A percentile compares a stretch with the other conserved stretches of the same genome.
These are phyloP conservation scores for Stegodyphus dumicola DNA, from an alignment of 1,140 invertebrate species.

Conservation along the genomic window DNA sequence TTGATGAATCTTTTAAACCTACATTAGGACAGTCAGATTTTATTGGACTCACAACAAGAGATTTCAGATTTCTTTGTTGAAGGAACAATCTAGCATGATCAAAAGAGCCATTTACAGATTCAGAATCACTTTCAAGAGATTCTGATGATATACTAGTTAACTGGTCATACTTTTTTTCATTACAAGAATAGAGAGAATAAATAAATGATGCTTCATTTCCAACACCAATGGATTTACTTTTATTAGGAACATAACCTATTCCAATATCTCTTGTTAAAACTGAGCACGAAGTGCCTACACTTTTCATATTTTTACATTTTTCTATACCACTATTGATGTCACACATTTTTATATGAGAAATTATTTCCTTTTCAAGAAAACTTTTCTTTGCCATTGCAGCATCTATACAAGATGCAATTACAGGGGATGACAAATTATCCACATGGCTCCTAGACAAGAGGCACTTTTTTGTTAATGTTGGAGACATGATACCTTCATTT, in stretches of 20 bases:
- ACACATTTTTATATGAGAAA: constrained; percentile 11
- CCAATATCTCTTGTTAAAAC: constrained; percentile 77
- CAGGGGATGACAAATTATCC: constrained; percentile 28
- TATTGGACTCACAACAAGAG: background rate
- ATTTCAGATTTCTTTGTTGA: background rate
- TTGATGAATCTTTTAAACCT: background rate
- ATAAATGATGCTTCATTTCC: constrained; percentile 38
- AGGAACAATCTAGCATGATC: background rate
- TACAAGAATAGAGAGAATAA: constrained; percentile 20
- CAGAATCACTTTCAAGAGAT: constrained; percentile 50
- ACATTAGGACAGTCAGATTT: background rate
- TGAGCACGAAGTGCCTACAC: constrained; percentile 77
- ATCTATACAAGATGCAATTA: constrained; percentile 40
- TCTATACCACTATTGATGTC: background rate
- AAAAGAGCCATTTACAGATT: background rate
- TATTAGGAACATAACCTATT: constrained; percentile 71
- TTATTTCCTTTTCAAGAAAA: constrained; percentile 30
- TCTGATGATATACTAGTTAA: constrained; percentile 47
- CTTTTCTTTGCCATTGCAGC: constrained; percentile 18
- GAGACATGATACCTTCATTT: constrained; percentile 58
- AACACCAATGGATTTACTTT: constrained; percentile 66
- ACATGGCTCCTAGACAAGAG: background rate
- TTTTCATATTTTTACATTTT: constrained; percentile 65
- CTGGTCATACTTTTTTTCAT: constrained; percentile 7
- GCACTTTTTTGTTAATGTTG: constrained; percentile 62